Base-by-base conservation (phyloP, 2,888 invertebrate species). In the Eurytoma californica region DNA sequence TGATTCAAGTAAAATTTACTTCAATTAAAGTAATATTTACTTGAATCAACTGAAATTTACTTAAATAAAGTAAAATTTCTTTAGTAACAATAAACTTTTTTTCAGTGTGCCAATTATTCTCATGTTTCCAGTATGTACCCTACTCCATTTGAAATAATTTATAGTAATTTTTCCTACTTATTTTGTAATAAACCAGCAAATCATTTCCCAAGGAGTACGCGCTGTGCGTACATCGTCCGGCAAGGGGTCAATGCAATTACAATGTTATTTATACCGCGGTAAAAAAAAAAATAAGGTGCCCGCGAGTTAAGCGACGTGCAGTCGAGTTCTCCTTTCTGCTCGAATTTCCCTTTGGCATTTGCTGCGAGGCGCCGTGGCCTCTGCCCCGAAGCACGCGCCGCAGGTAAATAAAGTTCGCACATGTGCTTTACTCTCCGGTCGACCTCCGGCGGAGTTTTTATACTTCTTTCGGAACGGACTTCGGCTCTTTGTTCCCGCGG, bases 331-430 rank as follows among this genome's bases (percentile, higher is more conserved):
- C 53, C 53, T 53, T 53, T 53, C 49, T 3, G 14, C 14, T 3
- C 9, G 49, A 49, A 49, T 49, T 49, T 49, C 49, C 49, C 9
- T 49, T 14, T 24, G 24, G 24, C 24, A 24, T 24, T 24, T 24
- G 24, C 24, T 24, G 24, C 49, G 14, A 49, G 53, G 16, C 3
- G 14, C 14, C 7, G 7, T 9, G 53, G 14, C 53, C 7, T n/a
- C 3, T 53, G 13, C 53, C 12, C 53, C 14, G 30, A n/a, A n/a
- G 61, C 14, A 39, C 39, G 63, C 16, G 16, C 63, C 4, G 30
- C 63, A 63, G 63, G 63, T 63, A 63, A 63, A 63, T 63, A 63
- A 63, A 63, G 63, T 63, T 39, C 63, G 63, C 39, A 30, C 16
- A n/a, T 16, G 0, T 0, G 53, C 16, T 3, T 3, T n/a, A 53